Conservation (phyloP, 1,140 invertebrate genomes). For the Calycopis cecrops region DNA sequence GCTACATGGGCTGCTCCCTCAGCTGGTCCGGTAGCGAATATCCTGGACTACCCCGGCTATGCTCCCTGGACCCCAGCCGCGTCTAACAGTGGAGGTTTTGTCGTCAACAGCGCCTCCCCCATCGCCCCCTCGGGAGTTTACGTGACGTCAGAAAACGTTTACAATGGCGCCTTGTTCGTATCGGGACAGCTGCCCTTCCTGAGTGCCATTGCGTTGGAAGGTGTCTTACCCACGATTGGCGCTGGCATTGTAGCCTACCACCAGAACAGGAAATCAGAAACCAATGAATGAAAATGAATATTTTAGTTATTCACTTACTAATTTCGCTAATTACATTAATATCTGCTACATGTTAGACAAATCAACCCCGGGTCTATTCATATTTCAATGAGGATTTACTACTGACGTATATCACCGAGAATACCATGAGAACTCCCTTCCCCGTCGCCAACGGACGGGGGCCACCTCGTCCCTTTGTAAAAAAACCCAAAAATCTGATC, state of each 20-base stretch:
- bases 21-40: not conserved
- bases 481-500: no score
- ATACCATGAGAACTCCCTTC: no score
- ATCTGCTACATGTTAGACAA: no score
- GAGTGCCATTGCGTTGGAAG: constrained; percentile 36
- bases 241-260: constrained; percentile 38
- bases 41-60: not conserved
- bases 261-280: constrained; percentile 30
- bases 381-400: no score
- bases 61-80: constrained; percentile 9
- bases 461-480: no score
- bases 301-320: constrained; percentile 1
- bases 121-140: constrained; percentile 33
- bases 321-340: no score
- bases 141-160: constrained; percentile 34
- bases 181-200: constrained; percentile 35
- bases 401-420: no score
- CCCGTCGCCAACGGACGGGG: no score
- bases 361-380: no score
- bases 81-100: constrained; percentile 29
- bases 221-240: constrained; percentile 35
- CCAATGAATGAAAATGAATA: constrained; percentile 27
- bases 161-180: constrained; percentile 33
- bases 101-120: constrained; percentile 24
- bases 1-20: not conserved